Percentiles rank a stretch among this genome's conserved stretches.
phyloP scores from a whole-genome alignment of 2,113 vertebrate species.

The Spea multiplicata region DNA sequence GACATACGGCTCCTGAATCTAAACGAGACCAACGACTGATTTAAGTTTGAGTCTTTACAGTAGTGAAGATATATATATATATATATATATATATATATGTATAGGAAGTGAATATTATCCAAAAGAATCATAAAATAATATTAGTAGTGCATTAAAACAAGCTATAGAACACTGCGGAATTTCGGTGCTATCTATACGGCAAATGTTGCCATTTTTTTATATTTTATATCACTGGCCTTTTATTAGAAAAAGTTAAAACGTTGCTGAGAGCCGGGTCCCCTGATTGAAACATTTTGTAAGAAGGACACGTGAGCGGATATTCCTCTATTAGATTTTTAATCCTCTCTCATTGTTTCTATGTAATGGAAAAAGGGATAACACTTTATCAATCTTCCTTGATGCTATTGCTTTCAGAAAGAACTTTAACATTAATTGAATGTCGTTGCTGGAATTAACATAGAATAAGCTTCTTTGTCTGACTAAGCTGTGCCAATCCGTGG shows the following conservation, averaged over 20 bases:
- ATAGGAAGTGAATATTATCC: too few species aligned
- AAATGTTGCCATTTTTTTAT: too few species aligned
- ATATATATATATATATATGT: too few species aligned
- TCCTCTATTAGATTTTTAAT: slow-evolving; percentile 40
- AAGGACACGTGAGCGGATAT: background rate
- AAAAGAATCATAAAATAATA: too few species aligned
- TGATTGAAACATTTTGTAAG: slow-evolving; percentile 16
- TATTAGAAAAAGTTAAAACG: background rate
- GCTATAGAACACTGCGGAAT: too few species aligned
- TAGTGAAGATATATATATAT: too few species aligned
- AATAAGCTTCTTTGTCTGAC: slow-evolving; percentile 64
- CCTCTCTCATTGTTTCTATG: slow-evolving; percentile 22
- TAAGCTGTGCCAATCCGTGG: slow-evolving; percentile 59
- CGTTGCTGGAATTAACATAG: slow-evolving; percentile 47
- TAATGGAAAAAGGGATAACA: slow-evolving; percentile 48
- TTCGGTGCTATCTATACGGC: too few species aligned
- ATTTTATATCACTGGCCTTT: background rate
- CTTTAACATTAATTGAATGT: slow-evolving; percentile 48
- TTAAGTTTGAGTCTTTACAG: too few species aligned
- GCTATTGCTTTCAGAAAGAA: slow-evolving; percentile 37
- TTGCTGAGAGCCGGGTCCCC: background rate
- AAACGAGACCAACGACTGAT: too few species aligned
- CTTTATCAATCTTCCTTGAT: slow-evolving; percentile 34
- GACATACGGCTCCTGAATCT: too few species aligned
- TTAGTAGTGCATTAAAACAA: too few species aligned